These are phyloP conservation scores for Abrostola tripartita DNA, from an alignment of 2,888 invertebrate genomes.

Conservation along the genomic window DNA sequence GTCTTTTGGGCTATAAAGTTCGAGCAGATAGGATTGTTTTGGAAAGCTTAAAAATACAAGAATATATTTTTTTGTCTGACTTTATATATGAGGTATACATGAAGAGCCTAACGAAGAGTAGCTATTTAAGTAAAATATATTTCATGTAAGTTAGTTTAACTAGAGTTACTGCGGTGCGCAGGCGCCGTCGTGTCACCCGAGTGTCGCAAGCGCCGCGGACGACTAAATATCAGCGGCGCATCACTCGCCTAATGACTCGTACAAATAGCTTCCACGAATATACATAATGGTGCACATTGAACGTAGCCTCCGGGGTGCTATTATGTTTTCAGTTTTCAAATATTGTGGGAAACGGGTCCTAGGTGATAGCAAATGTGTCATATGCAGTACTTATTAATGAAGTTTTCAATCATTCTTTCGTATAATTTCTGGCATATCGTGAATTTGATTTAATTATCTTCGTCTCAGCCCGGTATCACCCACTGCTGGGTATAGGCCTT, in stretches of 20 bases:
- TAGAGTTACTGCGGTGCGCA: conserved; percentile 26
- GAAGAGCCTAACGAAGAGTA: too few relatives aligned
- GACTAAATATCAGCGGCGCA: conserved; percentile 80
- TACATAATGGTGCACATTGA: conserved; percentile 21
- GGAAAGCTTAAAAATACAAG: too few relatives aligned
- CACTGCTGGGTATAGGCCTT: too few relatives aligned
- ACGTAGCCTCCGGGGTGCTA: conserved; percentile 25
- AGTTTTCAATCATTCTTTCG: too few relatives aligned
- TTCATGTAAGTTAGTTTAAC: conserved; percentile 27
- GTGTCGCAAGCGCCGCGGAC: conserved; percentile 74
- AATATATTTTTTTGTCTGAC: too few relatives aligned
- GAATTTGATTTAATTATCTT: too few relatives aligned
- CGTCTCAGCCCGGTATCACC: too few relatives aligned
- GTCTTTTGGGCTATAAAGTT: too few relatives aligned
- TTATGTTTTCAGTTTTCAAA: conserved; percentile 49
- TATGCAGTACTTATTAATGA: background rate
- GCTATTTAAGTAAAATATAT: background rate
- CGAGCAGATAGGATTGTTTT: too few relatives aligned
- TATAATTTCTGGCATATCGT: too few relatives aligned
- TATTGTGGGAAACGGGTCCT: conserved; percentile 34
- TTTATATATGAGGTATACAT: too few relatives aligned
- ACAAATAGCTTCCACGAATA: conserved; percentile 68
- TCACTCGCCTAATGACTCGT: conserved; percentile 78
- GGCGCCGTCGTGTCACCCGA: conserved; percentile 73
- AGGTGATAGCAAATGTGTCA: background rate